A percentile compares a stretch with the other conserved stretches of the same genome.
These are phyloP conservation scores for Apamea crenata DNA, from an alignment of 2,888 invertebrate genomes.

Conservation along the genomic window DNA sequence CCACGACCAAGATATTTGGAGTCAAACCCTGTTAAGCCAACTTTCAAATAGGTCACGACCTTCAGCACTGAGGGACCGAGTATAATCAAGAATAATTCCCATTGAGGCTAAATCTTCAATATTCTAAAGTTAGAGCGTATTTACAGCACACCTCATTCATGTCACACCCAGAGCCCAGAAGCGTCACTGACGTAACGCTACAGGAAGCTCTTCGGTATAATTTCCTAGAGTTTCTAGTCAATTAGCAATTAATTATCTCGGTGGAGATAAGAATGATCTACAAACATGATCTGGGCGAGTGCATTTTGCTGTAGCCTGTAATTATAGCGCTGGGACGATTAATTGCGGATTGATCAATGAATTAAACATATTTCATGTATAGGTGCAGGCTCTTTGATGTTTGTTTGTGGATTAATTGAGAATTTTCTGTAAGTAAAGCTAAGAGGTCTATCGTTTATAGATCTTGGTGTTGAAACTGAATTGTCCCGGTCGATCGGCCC, in stretches of 20 bases:
- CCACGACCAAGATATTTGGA: background rate
- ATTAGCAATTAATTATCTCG: slow-evolving; percentile 63
- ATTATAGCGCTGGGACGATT: slow-evolving; percentile 61
- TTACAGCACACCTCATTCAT: background rate
- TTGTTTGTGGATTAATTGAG: slow-evolving; percentile 3
- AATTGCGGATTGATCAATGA: slow-evolving; percentile 66
- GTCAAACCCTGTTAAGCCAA: background rate
- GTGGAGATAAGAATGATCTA: slow-evolving; percentile 61
- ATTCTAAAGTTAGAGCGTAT: background rate
- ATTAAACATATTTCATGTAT: slow-evolving; percentile 49
- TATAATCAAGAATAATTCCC: background rate
- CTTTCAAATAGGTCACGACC: background rate
- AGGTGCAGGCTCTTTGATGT: slow-evolving; percentile 19
- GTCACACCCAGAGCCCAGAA: slow-evolving; percentile 15
- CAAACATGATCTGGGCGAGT: slow-evolving; percentile 65
- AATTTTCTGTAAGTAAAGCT: background rate
- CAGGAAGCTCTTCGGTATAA: slow-evolving; percentile 51
- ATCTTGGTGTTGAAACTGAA: background rate
- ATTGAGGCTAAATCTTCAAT: background rate
- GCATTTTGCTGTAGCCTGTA: slow-evolving; percentile 68
- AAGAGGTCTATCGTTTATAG: background rate
- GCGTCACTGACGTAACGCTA: slow-evolving; percentile 41
- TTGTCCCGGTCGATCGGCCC: background rate
- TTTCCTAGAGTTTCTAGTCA: slow-evolving; percentile 57
- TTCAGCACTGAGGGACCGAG: background rate